Base-by-base conservation (phyloP, 2,113 vertebrate genomes). In the Bujurquina vittata region DNA sequence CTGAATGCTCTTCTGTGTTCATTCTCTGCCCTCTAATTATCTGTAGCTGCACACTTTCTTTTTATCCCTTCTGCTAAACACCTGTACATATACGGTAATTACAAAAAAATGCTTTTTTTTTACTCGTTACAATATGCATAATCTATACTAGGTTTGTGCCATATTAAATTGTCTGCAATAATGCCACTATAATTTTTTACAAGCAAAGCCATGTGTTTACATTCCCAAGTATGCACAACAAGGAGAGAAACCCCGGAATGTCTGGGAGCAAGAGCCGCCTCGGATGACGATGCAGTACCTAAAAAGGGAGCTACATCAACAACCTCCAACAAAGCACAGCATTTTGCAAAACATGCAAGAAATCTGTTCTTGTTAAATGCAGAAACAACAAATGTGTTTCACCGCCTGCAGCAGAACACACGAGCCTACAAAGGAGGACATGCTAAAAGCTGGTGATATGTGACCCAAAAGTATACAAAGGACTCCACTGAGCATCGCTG, bases 31-130 rank as follows among this genome's bases (percentile, higher is more conserved):
- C 14, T 46, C 14, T 49, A 49, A 17, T 49, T 49, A 12, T 65
- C 0, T 67, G 37, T 10, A 67, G 0, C 37, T 67, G 2, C 37
- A 46, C 49, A 23, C 63, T 26, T 26, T 6, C 14, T 52, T 15
- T 37, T 4, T 8, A 8, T 65, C 35, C 22, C 11, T 65, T 65
- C 20, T 10, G 18, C 9, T 55, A n/a, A n/a, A n/a, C n/a, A n/a
- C 20, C 20, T 10, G 54, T n/a, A 20, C 10, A 8, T 20, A 3
- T 9, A 7, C 1, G 3, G 18, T 54, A 54, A 54, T 54, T n/a
- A 8, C 18, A 54, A 54, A 54, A 20, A 54, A 6, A n/a, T n/a
- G n/a, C n/a, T 46, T 11, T 7, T 40, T 65, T 65, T 43, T 23
- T 65, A 40, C 37, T 67, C 37, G 7, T 1, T 26, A 23, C 1